A percentile compares a stretch with the other conserved stretches of the same genome.
phyloP scores from a whole-genome alignment of 2,797 vertebrate genomes.

The Esox lucius region DNA sequence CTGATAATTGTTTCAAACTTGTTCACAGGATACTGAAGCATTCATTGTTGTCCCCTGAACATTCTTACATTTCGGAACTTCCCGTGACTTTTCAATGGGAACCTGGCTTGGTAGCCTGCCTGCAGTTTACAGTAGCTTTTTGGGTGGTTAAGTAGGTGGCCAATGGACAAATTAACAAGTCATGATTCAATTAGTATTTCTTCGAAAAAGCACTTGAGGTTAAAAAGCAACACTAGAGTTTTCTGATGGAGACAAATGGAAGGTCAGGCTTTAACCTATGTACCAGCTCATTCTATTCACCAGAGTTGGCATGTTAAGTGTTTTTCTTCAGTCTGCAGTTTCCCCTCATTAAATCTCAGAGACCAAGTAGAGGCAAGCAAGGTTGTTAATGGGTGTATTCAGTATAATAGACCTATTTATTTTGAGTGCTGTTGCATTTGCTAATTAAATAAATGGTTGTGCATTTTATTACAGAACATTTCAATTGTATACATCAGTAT shows the following conservation, averaged over 20 bases:
- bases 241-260: background rate
- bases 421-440: background rate
- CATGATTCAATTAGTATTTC: slow-evolving; percentile 6
- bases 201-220: slow-evolving; percentile 10
- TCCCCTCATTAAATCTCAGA: background rate
- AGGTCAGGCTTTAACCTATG: background rate
- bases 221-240: background rate
- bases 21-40: background rate
- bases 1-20: background rate
- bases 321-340: background rate
- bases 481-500: background rate
- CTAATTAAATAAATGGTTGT: background rate
- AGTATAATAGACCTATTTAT: background rate
- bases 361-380: background rate
- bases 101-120: background rate
- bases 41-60: background rate
- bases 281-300: slow-evolving; percentile 3
- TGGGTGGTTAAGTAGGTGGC: background rate
- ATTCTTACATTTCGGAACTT: background rate
- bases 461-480: background rate
- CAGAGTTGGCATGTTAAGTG: slow-evolving; percentile 3
- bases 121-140: background rate
- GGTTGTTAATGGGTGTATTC: background rate
- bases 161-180: slow-evolving; percentile 14
- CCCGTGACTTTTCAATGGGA: background rate